Percentiles rank a stretch among this genome's conserved stretches.
Evolutionary conservation across 2,797 vertebrate species (phyloP).

Genomic region (Cyclopterus lumpus): DNA sequence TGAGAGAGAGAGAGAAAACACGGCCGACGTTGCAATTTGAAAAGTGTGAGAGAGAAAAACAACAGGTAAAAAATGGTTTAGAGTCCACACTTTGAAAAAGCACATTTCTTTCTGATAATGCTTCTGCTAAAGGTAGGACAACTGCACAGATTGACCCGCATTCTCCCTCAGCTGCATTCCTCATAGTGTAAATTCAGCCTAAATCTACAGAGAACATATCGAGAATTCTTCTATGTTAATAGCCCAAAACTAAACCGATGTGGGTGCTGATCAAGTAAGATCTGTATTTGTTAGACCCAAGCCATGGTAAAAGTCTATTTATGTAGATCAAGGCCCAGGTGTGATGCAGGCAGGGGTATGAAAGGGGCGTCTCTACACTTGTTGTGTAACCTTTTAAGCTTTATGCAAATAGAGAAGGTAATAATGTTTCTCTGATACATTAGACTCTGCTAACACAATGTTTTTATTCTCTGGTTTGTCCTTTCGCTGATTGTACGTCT

Average conservation of each 20-base stretch:
- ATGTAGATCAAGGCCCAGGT: not conserved
- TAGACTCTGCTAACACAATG: not conserved
- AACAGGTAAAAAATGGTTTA: not conserved
- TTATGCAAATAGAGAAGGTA: not conserved
- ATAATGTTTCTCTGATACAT: not conserved
- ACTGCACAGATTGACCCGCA: not conserved
- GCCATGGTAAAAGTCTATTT: constrained; percentile 4
- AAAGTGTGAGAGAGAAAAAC: not conserved
- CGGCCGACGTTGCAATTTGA: not conserved
- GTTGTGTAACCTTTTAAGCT: not conserved
- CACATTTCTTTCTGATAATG: not conserved
- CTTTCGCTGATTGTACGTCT: too few species aligned
- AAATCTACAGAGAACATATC: not conserved
- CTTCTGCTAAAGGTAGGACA: not conserved
- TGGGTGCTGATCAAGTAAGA: not conserved
- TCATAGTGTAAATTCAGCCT: not conserved
- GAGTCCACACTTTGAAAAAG: not conserved
- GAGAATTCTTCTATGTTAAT: not conserved
- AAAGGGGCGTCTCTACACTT: not conserved
- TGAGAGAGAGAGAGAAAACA: not conserved
- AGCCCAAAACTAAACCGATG: not conserved
- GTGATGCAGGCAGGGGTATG: constrained; percentile 8
- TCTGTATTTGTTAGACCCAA: constrained; percentile 17
- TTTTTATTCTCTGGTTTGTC: too few species aligned
- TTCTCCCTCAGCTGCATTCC: not conserved